These are phyloP conservation scores for Acanthopleura granulata DNA, from an alignment of 2,888 invertebrate species.

Conservation along the genomic window DNA sequence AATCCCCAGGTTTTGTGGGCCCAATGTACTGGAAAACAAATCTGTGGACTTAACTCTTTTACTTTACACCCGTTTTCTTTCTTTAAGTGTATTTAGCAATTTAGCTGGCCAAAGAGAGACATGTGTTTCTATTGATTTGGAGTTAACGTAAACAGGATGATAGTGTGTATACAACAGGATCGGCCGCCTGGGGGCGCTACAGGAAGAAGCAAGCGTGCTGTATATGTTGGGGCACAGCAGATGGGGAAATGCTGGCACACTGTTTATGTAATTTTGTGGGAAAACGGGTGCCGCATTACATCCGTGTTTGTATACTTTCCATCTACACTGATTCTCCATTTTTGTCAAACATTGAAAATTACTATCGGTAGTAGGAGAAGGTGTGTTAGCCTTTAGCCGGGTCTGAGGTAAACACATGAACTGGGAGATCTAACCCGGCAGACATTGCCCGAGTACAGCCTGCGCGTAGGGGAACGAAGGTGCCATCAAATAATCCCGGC, in stretches of 20 bases:
- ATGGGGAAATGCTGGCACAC: neutral
- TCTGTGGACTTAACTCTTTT: neutral
- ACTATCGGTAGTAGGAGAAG: neutral
- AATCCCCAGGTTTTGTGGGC: no score
- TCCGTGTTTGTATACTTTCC: slow-evolving; percentile 10
- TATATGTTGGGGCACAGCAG: neutral
- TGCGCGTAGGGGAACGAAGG: no score
- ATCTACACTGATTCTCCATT: slow-evolving; percentile 8
- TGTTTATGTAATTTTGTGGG: slow-evolving; percentile 12
- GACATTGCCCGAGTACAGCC: no score
- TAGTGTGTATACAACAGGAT: slow-evolving; percentile 4
- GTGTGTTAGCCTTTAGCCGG: no score
- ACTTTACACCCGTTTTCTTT: neutral
- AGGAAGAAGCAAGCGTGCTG: neutral
- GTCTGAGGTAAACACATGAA: no score
- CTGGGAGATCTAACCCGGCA: no score
- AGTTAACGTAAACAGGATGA: neutral
- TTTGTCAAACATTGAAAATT: slow-evolving; percentile 10
- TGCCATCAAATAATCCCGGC: no score
- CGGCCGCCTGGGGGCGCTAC: neutral
- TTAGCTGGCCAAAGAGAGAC: slow-evolving; percentile 1
- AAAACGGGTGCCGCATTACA: slow-evolving; percentile 10
- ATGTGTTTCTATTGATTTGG: slow-evolving; percentile 8
- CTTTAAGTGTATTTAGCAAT: slow-evolving; percentile 8
- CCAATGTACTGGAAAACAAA: no score